Evolutionary conservation across 2,888 invertebrate genomes (phyloP).

Genomic region (Creontiades dilutus): DNA sequence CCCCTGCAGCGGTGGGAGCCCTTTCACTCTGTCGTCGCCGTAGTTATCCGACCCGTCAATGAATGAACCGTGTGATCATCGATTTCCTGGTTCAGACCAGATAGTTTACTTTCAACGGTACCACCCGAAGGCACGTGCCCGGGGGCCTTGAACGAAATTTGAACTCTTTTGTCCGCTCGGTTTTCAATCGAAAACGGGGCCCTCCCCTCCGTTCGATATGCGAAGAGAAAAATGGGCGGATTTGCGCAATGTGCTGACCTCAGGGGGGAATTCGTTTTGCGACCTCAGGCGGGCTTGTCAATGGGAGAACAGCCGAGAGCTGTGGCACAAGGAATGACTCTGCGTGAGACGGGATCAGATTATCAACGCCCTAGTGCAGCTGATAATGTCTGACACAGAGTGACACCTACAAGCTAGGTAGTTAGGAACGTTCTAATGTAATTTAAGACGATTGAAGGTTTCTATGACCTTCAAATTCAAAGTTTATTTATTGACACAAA

Average conservation of each 20-base stretch:
- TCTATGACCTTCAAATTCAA: too few relatives aligned
- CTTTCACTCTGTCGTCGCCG: background rate
- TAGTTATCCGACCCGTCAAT: background rate
- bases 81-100: constrained; percentile 3
- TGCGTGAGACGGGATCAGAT: background rate
- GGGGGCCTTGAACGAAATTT: constrained; percentile 12
- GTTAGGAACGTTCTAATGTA: too few relatives aligned
- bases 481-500: too few relatives aligned
- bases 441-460: too few relatives aligned
- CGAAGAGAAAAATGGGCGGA: background rate
- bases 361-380: constrained; percentile 6
- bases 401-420: too few relatives aligned
- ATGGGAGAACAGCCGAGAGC: background rate
- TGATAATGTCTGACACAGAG: background rate
- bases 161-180: background rate
- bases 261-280: constrained; percentile 1
- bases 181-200: background rate
- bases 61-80: constrained; percentile 10
- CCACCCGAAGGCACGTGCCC: background rate
- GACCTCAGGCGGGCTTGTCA: background rate
- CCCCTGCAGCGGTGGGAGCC: background rate
- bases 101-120: background rate
- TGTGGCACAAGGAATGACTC: constrained; percentile 23
- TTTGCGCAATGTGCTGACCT: constrained; percentile 25
- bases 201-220: background rate